These are phyloP conservation scores for Phrynosoma blainvillii DNA, from an alignment of 2,113 vertebrate species.

Conservation along the genomic window DNA sequence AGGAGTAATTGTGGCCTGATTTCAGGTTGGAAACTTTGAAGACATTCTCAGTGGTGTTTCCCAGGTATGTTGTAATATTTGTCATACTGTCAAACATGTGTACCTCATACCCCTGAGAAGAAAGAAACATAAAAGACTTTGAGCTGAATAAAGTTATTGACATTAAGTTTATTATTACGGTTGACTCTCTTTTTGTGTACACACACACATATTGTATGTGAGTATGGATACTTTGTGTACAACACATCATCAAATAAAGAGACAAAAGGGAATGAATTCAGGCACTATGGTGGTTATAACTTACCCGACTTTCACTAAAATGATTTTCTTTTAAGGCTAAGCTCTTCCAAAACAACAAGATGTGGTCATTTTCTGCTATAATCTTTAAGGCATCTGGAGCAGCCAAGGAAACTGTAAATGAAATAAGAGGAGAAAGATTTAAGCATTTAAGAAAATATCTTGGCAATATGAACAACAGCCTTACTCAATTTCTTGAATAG, in stretches of 20 bases:
- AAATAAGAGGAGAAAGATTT: not conserved
- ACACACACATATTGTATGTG: no score
- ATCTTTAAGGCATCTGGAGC: slow-evolving; percentile 95
- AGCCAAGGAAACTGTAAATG: slow-evolving; percentile 83
- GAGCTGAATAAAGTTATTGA: no score
- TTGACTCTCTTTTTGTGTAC: not conserved
- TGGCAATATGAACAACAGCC: not conserved
- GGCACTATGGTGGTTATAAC: slow-evolving; percentile 36
- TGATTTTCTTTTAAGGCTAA: slow-evolving; percentile 89
- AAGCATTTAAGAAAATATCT: not conserved
- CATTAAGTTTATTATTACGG: not conserved
- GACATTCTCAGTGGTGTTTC: slow-evolving; percentile 94
- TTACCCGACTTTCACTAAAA: slow-evolving; percentile 94
- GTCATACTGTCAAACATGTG: slow-evolving; percentile 88
- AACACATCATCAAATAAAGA: not conserved
- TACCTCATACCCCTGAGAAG: slow-evolving; percentile 90
- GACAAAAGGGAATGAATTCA: not conserved
- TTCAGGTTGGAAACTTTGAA: slow-evolving; percentile 90
- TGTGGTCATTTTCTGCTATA: slow-evolving; percentile 89
- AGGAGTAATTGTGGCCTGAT: slow-evolving; percentile 92
- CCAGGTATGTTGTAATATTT: slow-evolving; percentile 85
- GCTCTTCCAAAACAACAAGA: slow-evolving; percentile 96
- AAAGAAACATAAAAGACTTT: not conserved
- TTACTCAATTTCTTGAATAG: not conserved
- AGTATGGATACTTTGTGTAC: no score